Evolutionary conservation across 2,113 vertebrate genomes (phyloP).

Genomic region (Aptenodytes patagonicus): DNA sequence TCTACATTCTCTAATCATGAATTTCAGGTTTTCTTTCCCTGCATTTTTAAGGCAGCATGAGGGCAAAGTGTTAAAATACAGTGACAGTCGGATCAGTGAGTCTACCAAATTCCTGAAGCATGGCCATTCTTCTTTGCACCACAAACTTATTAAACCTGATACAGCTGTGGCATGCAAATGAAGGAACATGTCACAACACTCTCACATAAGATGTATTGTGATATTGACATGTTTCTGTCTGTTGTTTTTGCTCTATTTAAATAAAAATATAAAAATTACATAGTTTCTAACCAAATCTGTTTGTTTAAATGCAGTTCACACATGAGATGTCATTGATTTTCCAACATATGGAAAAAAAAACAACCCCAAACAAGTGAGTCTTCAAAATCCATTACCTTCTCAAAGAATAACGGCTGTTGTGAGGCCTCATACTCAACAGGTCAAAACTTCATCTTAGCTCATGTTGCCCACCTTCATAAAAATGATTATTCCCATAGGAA

Average conservation of each 20-base stretch:
- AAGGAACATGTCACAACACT: background rate
- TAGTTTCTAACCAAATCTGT: background rate
- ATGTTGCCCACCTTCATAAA: background rate
- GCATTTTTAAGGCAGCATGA: background rate
- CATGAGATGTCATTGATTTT: background rate
- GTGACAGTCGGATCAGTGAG: rapidly evolving
- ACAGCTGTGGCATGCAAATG: background rate
- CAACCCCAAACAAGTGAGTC: background rate
- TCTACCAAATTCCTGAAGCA: background rate
- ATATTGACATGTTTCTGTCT: background rate
- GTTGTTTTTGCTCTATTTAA: background rate
- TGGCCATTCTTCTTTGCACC: background rate
- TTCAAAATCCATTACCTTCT: background rate
- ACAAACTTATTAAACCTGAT: background rate
- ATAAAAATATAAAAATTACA: background rate
- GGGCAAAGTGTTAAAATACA: background rate
- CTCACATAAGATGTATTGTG: background rate
- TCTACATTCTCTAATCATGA: background rate
- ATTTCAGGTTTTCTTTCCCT: background rate
- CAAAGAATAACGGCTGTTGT: background rate
- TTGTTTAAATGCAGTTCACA: background rate
- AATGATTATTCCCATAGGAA: background rate
- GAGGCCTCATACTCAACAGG: background rate
- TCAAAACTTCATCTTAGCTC: background rate
- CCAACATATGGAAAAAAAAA: background rate